Evolutionary conservation across 2,888 invertebrate species (phyloP).

Genomic region (Drosophila greeni): DNA sequence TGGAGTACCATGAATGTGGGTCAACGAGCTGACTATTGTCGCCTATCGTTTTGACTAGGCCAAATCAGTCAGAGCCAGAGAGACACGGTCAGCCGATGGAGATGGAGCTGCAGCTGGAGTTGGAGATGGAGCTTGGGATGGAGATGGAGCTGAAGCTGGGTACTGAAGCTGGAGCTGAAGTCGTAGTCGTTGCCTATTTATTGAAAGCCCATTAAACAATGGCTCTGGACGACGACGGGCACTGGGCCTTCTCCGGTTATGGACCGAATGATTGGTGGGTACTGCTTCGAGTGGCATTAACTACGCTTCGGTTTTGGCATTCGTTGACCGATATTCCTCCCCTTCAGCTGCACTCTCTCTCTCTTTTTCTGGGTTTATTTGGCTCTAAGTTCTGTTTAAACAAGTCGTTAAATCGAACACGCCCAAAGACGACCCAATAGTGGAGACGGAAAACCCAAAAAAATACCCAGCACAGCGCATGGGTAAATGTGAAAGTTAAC

Average conservation of each 20-base stretch:
- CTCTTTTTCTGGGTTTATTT: constrained; percentile 57
- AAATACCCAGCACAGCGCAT: neutral
- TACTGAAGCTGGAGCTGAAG: constrained; percentile 1
- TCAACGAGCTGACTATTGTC: constrained; percentile 67
- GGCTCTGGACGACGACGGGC: constrained; percentile 34
- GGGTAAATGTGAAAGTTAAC: constrained; percentile 66
- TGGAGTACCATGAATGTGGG: constrained; percentile 58
- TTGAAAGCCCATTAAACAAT: constrained; percentile 68
- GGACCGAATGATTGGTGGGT: constrained; percentile 37
- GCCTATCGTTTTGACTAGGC: constrained; percentile 56
- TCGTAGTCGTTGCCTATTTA: constrained; percentile 49
- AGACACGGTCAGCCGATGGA: constrained; percentile 5
- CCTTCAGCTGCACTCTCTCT: constrained; percentile 12
- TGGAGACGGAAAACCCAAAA: constrained; percentile 4
- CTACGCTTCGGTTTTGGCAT: constrained; percentile 30
- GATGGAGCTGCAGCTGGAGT: constrained; percentile 2
- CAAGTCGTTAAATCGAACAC: constrained; percentile 66
- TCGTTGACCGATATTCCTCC: constrained; percentile 60
- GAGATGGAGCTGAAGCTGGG: neutral
- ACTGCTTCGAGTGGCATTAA: constrained; percentile 22
- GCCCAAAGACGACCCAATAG: constrained; percentile 33
- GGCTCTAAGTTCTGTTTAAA: constrained; percentile 62
- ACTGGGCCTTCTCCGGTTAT: constrained; percentile 38
- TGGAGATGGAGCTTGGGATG: neutral
- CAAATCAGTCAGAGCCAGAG: constrained; percentile 54